A percentile compares a stretch with the other conserved stretches of the same genome.
These are phyloP conservation scores for Myiozetetes cayanensis DNA, from an alignment of 2,113 vertebrate species.

Conservation along the genomic window DNA sequence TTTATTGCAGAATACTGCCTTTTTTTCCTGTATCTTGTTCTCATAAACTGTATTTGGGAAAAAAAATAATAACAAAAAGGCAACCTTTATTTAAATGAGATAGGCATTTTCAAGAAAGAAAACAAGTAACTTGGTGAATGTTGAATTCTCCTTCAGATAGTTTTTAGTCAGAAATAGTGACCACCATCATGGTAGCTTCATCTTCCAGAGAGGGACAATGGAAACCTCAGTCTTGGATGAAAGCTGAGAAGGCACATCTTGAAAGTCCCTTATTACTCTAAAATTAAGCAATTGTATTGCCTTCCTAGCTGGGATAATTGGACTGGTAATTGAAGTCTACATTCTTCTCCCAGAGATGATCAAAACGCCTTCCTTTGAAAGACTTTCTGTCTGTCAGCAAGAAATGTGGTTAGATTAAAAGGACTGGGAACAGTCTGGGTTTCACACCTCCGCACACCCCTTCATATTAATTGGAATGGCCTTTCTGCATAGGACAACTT, in stretches of 20 bases:
- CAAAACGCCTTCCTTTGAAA: slow-evolving; percentile 48
- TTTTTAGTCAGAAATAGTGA: not conserved
- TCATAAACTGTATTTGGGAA: not conserved
- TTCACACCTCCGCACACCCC: slow-evolving; percentile 1
- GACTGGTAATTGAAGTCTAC: slow-evolving; percentile 51
- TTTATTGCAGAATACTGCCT: not conserved
- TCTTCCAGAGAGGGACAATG: not conserved
- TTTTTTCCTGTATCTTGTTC: not conserved
- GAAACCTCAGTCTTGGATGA: not conserved
- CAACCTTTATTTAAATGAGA: not conserved
- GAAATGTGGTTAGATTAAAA: slow-evolving; percentile 60
- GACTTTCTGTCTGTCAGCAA: slow-evolving; percentile 43
- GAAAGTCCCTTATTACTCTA: slow-evolving; percentile 39
- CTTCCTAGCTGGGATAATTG: slow-evolving; percentile 51
- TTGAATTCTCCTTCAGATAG: not conserved
- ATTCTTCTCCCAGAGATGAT: slow-evolving; percentile 46
- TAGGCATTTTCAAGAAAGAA: not conserved
- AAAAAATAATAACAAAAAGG: not conserved
- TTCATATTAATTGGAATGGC: slow-evolving; percentile 37
- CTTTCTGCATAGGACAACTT: slow-evolving; percentile 36
- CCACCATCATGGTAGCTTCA: not conserved
- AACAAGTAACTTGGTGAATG: not conserved
- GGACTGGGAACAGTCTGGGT: slow-evolving; percentile 54
- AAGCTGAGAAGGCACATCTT: slow-evolving; percentile 16
- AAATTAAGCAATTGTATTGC: slow-evolving; percentile 50